Evolutionary conservation across 2,888 invertebrate genomes (phyloP).

Genomic region (Clitarchus hookeri): DNA sequence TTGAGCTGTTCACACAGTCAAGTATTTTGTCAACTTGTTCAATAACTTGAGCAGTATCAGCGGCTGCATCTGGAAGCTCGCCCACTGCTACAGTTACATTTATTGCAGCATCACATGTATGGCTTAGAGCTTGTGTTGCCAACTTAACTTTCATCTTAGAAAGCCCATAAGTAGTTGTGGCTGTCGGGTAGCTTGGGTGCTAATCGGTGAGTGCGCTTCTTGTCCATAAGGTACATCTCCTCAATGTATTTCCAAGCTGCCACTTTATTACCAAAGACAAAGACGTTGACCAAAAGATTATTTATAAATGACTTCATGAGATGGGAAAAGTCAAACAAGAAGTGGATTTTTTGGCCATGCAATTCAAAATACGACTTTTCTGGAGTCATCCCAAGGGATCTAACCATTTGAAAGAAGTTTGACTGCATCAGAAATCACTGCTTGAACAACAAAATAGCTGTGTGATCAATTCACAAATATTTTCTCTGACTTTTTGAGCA

Average conservation of each 20-base stretch:
- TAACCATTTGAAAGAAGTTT: no score
- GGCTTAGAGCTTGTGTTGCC: no score
- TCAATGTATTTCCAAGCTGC: no score
- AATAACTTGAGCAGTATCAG: background rate
- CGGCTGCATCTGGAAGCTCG: background rate
- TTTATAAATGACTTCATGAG: background rate
- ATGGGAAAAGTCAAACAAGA: background rate
- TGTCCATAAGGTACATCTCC: no score
- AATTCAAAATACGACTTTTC: no score
- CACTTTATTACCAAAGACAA: background rate
- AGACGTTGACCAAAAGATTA: background rate
- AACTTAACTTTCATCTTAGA: no score
- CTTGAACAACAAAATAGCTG: background rate
- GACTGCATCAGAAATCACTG: no score
- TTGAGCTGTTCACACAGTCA: constrained; percentile 6
- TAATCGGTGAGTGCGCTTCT: no score
- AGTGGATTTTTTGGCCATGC: background rate
- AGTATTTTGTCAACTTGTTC: background rate
- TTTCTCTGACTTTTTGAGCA: background rate
- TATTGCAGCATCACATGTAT: background rate
- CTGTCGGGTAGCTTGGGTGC: no score
- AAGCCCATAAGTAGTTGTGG: no score
- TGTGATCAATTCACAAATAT: background rate
- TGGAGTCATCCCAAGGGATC: no score
- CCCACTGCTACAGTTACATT: background rate